Evolutionary conservation across 2,113 vertebrate species (phyloP), one percentile per base, ranked within the genome.

Genomic region (Apodemus sylvaticus): DNA sequence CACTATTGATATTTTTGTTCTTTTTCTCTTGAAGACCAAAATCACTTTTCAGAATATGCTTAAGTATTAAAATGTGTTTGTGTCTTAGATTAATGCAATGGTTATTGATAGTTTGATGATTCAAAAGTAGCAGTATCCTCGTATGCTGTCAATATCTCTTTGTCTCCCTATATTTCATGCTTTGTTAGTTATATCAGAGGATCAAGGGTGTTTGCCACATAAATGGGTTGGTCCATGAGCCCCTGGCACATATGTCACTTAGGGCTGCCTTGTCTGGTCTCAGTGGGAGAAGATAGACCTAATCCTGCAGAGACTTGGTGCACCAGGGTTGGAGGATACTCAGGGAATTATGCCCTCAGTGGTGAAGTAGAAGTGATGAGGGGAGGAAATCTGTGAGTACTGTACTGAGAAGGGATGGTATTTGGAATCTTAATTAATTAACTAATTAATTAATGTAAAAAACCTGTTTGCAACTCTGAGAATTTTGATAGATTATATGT

Each of bases 41-140:
- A 42, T 42, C 20, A 8, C 20, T 22, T 74, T 74, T 74, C n/a
- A 74, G n/a, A 42, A 74, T 74, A 74, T 74, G 17, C 71, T 74
- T 9, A 74, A 74, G 71, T 24, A 74, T 74, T 24, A 76, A 76
- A 76, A 76, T 76, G 22, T 45, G 42, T 76, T 76, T 45, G 26
- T 26, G 24, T 13, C 22, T 76, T 76, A 76, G 74, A 86, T 34
- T 20, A 36, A 91, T 58, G 58, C 7, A 86, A 42, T 94, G 5
- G 22, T 82, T 92, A n/a, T 92, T 90, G 58, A 89, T 48, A 58
- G 81, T 86, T 93, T 87, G 45, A 87, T 70, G 3, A 19, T 42
- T 82, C 31, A 94, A 73, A 51, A 0, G 60, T 77, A 78, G 29
- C 55, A 77, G 90, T 42, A 76, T 4, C 20, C 17, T 48, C 29